phyloP scores from a whole-genome alignment of 2,113 vertebrate genomes.

The Erythrocercus mccallii region DNA sequence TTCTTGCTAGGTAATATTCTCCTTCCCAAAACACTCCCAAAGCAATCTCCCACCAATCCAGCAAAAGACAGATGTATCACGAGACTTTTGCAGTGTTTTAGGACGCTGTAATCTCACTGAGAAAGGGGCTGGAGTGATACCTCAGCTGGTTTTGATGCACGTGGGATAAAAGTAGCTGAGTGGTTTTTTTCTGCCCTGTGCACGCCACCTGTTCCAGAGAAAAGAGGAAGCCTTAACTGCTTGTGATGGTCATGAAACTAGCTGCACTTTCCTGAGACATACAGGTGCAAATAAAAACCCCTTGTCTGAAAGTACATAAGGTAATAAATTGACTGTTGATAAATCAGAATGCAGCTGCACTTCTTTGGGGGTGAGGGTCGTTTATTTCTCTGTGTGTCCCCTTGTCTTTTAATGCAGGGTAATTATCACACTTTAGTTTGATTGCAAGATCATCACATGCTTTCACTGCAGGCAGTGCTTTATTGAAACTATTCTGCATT shows the following conservation, averaged over 20 bases:
- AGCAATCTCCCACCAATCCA: neutral
- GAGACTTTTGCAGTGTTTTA: neutral
- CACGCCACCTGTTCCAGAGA: slow-evolving; percentile 37
- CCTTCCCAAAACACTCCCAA: neutral
- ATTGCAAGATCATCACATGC: neutral
- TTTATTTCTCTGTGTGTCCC: neutral
- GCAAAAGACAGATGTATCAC: neutral
- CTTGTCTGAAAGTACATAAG: neutral
- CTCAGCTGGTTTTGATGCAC: neutral
- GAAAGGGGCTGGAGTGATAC: neutral
- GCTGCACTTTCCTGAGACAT: neutral
- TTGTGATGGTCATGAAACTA: slow-evolving; percentile 13
- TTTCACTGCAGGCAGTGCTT: neutral
- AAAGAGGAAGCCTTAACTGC: slow-evolving; percentile 53
- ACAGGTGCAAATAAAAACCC: slow-evolving; percentile 13
- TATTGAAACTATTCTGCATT: slow-evolving; percentile 11
- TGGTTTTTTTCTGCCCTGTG: neutral
- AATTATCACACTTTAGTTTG: slow-evolving; percentile 4
- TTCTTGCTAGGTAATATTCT: neutral
- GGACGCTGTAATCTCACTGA: neutral
- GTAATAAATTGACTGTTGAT: neutral
- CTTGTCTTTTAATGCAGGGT: neutral
- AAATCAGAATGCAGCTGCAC: neutral
- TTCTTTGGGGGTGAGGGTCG: neutral
- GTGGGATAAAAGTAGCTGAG: neutral